Evolutionary conservation across 2,797 vertebrate species (phyloP).

Genomic region (Sylvia borin): DNA sequence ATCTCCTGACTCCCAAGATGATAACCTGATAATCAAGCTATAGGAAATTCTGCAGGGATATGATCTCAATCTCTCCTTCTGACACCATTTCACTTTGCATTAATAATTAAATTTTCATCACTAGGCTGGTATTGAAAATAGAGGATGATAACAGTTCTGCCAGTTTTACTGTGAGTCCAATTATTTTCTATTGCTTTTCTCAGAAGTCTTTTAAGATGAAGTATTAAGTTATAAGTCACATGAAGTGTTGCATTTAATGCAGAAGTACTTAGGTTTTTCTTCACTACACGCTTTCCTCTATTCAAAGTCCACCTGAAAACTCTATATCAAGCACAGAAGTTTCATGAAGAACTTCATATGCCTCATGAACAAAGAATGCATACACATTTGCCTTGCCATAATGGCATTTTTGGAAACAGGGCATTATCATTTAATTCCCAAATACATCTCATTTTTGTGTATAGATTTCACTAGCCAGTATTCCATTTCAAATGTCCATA

Average conservation of each 20-base stretch:
- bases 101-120: slow-evolving; percentile 62
- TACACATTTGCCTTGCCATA: not conserved
- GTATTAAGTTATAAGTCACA: not conserved
- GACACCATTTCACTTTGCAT: slow-evolving; percentile 34
- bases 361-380: not conserved
- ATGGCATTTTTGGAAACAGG: not conserved
- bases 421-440: not conserved
- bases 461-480: not conserved
- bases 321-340: not conserved
- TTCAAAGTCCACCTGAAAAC: not conserved
- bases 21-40: slow-evolving; percentile 32
- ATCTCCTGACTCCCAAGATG: not conserved
- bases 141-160: not conserved
- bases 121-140: not conserved
- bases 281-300: not conserved
- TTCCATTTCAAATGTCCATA: not conserved
- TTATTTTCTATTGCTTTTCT: not conserved
- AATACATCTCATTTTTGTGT: not conserved
- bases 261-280: not conserved
- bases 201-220: not conserved
- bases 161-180: not conserved
- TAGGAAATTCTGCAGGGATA: slow-evolving; percentile 16
- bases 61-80: slow-evolving; percentile 9
- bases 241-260: not conserved
- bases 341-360: not conserved